Base-by-base conservation (phyloP, 2,888 invertebrate genomes). In the Archaeoteleia sp. region DNA sequence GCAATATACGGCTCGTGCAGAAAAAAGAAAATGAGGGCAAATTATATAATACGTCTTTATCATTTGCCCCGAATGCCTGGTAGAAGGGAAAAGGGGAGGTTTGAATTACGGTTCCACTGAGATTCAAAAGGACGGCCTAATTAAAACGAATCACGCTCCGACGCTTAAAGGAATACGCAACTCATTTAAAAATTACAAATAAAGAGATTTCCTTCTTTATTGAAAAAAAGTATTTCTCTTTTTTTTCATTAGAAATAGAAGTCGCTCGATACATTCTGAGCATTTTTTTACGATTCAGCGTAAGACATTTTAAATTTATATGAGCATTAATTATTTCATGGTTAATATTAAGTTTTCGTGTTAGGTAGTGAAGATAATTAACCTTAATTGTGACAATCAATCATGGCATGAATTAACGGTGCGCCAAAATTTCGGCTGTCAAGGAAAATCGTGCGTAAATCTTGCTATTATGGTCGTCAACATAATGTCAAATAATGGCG, bases 131-230 rank as follows among this genome's bases (percentile, higher is more conserved):
- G 30, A 12, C 37, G 46, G 45, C 40, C 53, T 61, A 53, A 61
- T 61, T 61, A 53, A 53, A 61, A 53, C 46, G 61, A 61, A 61
- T 61, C 45, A 17, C 51, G 37, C 51, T 37, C 45, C 43, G 46
- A 46, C 53, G 46, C 39, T 53, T 48, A 48, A 62, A 42, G 37
- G 53, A 62, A 53, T 48, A 51, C 35, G 46, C 40, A 48, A 54
- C 49, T 53, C 42, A 32, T 30, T 45, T 60, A 60, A 60, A 60
- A 60, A 40, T 57, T 9, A 13, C 46, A 46, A 57, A 57, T 48
- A 37, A 48, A 37, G 32, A 30, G 29, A 6, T 13, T 35, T 27
- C 7, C 37, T 2, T 20, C 5, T 37, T 29, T 15, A 30, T 37
- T 45, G 14, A 23, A 12, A 12, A 9, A 17, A 23, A 43, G 30